A percentile compares a stretch with the other conserved stretches of the same genome.
These are phyloP conservation scores for Oceanites oceanicus DNA, from an alignment of 2,113 vertebrate genomes.

Conservation along the genomic window DNA sequence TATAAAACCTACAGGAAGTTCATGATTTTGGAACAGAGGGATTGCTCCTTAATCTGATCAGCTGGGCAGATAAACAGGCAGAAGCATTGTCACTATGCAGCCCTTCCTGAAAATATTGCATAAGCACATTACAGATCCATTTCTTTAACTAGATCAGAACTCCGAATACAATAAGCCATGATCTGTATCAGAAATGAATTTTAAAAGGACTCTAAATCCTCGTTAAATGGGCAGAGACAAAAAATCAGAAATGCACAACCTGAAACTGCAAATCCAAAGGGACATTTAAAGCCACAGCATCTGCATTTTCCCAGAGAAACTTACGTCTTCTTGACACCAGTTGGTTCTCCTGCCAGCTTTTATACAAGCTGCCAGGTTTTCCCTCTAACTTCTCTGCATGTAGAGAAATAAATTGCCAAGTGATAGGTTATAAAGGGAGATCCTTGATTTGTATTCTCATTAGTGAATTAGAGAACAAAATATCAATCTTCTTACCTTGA, in stretches of 20 bases:
- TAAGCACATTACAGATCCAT: conserved; percentile 48
- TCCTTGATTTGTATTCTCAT: conserved; percentile 51
- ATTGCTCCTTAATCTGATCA: conserved; percentile 47
- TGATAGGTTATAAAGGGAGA: conserved; percentile 44
- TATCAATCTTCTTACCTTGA: conserved; percentile 88
- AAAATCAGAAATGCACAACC: conserved; percentile 1
- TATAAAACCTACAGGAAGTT: conserved; percentile 14
- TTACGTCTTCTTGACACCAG: conserved; percentile 65
- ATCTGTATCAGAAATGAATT: conserved; percentile 47
- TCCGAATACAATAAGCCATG: conserved; percentile 39
- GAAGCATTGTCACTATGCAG: conserved; percentile 43
- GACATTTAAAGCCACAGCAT: conserved; percentile 47
- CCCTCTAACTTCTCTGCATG: conserved; percentile 45
- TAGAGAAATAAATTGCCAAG: conserved; percentile 58
- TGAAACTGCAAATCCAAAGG: not conserved
- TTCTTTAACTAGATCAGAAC: conserved; percentile 55
- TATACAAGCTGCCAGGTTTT: conserved; percentile 46
- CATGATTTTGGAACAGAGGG: conserved; percentile 22
- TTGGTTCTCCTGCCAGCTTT: conserved; percentile 64
- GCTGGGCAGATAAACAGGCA: conserved; percentile 38
- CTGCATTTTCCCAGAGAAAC: conserved; percentile 48
- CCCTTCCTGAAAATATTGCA: conserved; percentile 57
- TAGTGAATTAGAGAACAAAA: conserved; percentile 57
- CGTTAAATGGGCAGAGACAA: not conserved
- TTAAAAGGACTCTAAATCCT: conserved; percentile 39